Evolutionary conservation across 2,113 vertebrate species (phyloP).

Genomic region (Chlamydotis undulata): DNA sequence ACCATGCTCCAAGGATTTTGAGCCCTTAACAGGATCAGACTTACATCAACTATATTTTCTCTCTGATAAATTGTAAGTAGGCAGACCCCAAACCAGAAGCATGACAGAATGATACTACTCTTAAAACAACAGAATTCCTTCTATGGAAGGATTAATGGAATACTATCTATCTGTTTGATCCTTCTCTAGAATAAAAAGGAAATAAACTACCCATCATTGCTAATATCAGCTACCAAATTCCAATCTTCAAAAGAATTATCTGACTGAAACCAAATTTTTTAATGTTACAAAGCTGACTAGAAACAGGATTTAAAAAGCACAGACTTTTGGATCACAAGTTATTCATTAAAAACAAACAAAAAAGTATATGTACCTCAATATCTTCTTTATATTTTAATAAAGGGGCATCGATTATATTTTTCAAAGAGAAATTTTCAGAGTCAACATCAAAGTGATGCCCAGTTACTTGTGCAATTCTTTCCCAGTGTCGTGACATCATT

Average conservation of each 20-base stretch:
- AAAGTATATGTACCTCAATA: slow-evolving; percentile 76
- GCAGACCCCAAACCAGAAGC: not conserved
- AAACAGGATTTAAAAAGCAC: not conserved
- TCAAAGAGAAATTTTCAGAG: slow-evolving; percentile 77
- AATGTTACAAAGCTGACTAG: not conserved
- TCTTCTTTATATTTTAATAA: slow-evolving; percentile 83
- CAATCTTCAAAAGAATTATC: not conserved
- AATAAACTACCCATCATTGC: not conserved
- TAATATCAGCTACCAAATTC: not conserved
- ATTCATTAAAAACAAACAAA: not conserved
- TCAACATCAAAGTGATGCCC: slow-evolving; percentile 79
- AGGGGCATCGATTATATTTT: slow-evolving; percentile 79
- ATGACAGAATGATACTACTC: not conserved
- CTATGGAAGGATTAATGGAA: not conserved
- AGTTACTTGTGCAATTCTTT: slow-evolving; percentile 77
- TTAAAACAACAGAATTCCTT: not conserved
- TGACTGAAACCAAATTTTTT: not conserved
- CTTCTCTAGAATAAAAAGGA: not conserved
- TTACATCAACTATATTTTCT: not conserved
- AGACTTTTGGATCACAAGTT: not conserved
- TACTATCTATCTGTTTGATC: not conserved
- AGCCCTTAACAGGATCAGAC: not conserved
- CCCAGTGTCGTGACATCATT: slow-evolving; percentile 84
- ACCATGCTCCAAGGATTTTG: not conserved
- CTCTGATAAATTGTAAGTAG: not conserved